phyloP scores from a whole-genome alignment of 2,113 vertebrate genomes.

The Caracal caracal region DNA sequence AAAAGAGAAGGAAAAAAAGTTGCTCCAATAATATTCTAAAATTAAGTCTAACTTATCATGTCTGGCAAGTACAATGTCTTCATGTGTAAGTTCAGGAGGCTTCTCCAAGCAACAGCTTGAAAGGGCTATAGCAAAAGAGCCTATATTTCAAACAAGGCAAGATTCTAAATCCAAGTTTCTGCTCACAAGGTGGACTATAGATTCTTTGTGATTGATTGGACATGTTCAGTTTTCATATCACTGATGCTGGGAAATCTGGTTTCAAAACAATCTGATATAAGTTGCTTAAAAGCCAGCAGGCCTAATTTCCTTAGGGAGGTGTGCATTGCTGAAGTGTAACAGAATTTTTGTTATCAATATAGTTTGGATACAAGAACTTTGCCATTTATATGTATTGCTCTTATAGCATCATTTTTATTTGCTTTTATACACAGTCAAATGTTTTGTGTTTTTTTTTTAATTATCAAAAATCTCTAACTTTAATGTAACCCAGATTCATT shows the following conservation, averaged over 20 bases:
- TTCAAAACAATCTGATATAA: not conserved
- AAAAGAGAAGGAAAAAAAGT: not conserved
- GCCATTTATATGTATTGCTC: not conserved
- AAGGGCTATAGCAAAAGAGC: not conserved
- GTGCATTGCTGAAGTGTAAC: not conserved
- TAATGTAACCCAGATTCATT: not conserved
- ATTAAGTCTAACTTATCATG: not conserved
- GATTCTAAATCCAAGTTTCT: not conserved
- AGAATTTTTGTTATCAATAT: not conserved
- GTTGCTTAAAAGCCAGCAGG: not conserved
- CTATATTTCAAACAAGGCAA: not conserved
- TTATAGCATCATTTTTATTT: not conserved
- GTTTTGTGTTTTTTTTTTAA: not conserved
- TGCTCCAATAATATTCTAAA: not conserved
- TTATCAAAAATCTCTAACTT: not conserved
- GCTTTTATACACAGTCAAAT: not conserved
- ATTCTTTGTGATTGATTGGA: not conserved
- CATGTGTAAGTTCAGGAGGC: not conserved
- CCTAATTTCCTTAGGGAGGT: not conserved
- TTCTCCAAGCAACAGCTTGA: not conserved
- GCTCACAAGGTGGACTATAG: not conserved
- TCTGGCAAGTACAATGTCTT: not conserved
- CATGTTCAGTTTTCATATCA: slow-evolving; percentile 21
- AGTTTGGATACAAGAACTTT: not conserved
- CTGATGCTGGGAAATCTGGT: slow-evolving; percentile 8